Percentiles rank a stretch among this genome's conserved stretches.
These are phyloP conservation scores for Auanema freiburgensis DNA, from an alignment of 2,888 invertebrate genomes.

Conservation along the genomic window DNA sequence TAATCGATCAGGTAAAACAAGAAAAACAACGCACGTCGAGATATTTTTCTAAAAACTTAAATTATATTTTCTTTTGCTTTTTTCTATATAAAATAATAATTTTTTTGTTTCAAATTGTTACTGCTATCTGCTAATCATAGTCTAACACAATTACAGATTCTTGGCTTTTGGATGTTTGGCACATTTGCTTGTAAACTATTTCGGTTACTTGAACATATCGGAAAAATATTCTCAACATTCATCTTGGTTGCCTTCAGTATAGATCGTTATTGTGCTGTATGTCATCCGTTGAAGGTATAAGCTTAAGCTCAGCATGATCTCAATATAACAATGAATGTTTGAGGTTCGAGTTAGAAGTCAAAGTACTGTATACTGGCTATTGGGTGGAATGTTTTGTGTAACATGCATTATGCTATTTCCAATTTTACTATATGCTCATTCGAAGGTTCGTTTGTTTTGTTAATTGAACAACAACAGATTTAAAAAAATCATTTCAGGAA, in stretches of 20 bases:
- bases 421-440: constrained; percentile 45
- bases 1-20: constrained; percentile 57
- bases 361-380: constrained; percentile 32
- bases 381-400: constrained; percentile 37
- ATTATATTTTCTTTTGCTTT: constrained; percentile 2
- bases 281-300: constrained; percentile 44
- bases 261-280: constrained; percentile 49
- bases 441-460: constrained; percentile 32
- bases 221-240: constrained; percentile 52
- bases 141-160: constrained; percentile 34
- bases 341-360: constrained; percentile 38
- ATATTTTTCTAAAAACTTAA: not conserved
- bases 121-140: not conserved
- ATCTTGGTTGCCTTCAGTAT: constrained; percentile 48
- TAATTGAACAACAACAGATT: not conserved
- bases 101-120: not conserved
- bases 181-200: constrained; percentile 63
- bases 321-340: constrained; percentile 5
- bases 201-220: constrained; percentile 62
- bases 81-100: constrained; percentile 3
- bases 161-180: constrained; percentile 64
- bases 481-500: constrained; percentile 30
- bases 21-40: constrained; percentile 1
- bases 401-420: constrained; percentile 45
- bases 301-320: no score